These are phyloP conservation scores for Clarias magur DNA, from an alignment of 2,113 vertebrate genomes.

Conservation along the genomic window DNA sequence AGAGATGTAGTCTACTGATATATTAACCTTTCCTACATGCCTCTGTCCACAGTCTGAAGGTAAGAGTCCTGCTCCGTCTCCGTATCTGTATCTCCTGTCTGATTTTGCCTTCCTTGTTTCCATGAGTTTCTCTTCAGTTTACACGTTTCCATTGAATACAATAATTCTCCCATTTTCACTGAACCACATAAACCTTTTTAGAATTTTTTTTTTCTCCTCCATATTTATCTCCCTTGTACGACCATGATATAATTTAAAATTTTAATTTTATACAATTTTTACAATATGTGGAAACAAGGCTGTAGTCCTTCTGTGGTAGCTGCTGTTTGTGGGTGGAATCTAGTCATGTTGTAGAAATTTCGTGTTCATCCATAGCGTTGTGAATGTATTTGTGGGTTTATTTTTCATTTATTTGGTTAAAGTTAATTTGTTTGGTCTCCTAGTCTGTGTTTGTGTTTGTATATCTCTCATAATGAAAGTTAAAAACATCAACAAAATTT, in stretches of 20 bases:
- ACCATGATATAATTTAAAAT: no score
- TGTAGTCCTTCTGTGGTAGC: conserved; percentile 57
- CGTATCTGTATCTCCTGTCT: conserved; percentile 37
- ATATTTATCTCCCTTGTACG: neutral
- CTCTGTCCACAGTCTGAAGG: conserved; percentile 38
- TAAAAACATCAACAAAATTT: neutral
- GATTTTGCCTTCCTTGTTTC: conserved; percentile 68
- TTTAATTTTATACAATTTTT: neutral
- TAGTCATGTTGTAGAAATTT: conserved; percentile 53
- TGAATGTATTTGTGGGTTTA: conserved; percentile 14
- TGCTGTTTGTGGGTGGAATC: conserved; percentile 55
- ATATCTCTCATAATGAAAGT: neutral
- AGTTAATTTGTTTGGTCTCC: neutral
- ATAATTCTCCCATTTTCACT: neutral
- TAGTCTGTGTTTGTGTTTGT: conserved; percentile 31
- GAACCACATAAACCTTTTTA: neutral
- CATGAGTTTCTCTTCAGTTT: conserved; percentile 54
- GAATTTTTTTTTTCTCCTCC: neutral
- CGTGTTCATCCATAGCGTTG: conserved; percentile 37
- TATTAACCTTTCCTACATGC: conserved; percentile 37
- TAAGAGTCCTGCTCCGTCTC: conserved; percentile 34
- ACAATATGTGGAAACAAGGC: conserved; percentile 72
- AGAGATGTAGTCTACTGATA: conserved; percentile 5
- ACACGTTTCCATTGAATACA: conserved; percentile 12
- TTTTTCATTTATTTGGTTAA: neutral